Evolutionary conservation across 2,113 vertebrate genomes (phyloP), one percentile per base, ranked within the genome.

Genomic region (Noctilio leporinus): DNA sequence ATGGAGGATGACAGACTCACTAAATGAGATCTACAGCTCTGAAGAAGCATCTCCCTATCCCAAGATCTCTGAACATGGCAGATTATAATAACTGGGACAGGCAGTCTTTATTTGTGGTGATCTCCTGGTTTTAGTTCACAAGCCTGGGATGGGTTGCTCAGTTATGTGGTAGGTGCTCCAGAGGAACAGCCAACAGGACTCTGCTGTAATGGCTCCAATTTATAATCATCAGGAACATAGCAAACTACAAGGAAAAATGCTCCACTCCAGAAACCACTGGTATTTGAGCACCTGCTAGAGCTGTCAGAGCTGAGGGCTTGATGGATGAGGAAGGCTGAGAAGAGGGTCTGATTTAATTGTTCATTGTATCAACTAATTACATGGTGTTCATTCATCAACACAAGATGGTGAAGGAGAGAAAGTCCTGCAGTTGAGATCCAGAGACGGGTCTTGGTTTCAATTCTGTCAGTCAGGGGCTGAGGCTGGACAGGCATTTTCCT

Each of bases 281-380:
- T 38, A 69, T 78, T 6, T 91, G 87, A 89, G 82, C 7, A 0
- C 22, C 67, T 59, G 85, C 65, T 70, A 59, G 57, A 22, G 88
- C 88, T 84, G 92, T 77, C 95, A 59, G 69, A 0, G 22, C 57
- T 43, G 84, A 93, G 55, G 53, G 35, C 24, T 69, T 96, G 95
- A 97, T 80, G 78, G 47, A 96, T 96, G 78, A 85, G 86, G 77
- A 80, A 88, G 67, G 62, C 91, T 59, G 83, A 93, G 83, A n/a
- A 85, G 43, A 86, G 40, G 33, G 81, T 89, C 95, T 93, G 85
- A 45, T 80, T 93, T 94, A 86, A 96, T 94, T 95, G 83, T 65
- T 96, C 94, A 24, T 30, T 40, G 35, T 65, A 95, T 89, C 91
- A 91, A 89, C 73, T 95, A 83, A 95, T 97, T 88, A 91, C 90